A percentile compares a stretch with the other conserved stretches of the same genome.
These are phyloP conservation scores for Drosophila tanythrix DNA, from an alignment of 2,888 invertebrate species.

Conservation along the genomic window DNA sequence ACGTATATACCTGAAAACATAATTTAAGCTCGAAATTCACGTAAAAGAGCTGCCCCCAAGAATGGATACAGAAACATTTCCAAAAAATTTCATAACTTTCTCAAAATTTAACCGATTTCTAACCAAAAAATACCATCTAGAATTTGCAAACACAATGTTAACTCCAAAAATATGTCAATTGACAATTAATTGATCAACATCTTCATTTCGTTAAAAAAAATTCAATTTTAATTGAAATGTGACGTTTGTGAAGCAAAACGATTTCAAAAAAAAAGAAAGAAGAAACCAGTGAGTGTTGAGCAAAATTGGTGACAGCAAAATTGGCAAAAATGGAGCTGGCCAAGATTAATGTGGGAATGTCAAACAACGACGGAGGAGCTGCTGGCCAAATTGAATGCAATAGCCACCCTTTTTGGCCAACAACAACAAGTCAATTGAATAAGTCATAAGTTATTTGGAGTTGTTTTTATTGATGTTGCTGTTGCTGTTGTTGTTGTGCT, in stretches of 20 bases:
- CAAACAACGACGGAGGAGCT: slow-evolving; percentile 9
- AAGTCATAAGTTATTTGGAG: slow-evolving; percentile 62
- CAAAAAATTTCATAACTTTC: background rate
- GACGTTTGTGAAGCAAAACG: background rate
- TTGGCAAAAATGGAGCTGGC: slow-evolving; percentile 36
- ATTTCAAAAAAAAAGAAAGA: slow-evolving; percentile 1
- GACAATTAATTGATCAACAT: background rate
- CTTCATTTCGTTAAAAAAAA: background rate
- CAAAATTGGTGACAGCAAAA: slow-evolving; percentile 24
- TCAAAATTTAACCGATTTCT: background rate
- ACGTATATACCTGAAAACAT: background rate
- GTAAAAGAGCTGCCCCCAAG: no score
- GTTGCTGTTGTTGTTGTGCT: slow-evolving; percentile 23
- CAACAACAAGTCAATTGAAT: slow-evolving; percentile 57
- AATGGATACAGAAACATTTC: background rate
- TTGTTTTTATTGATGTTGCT: slow-evolving; percentile 24
- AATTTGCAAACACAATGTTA: background rate
- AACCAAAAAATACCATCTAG: background rate
- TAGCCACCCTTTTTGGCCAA: slow-evolving; percentile 52
- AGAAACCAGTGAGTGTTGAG: slow-evolving; percentile 6
- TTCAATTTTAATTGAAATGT: slow-evolving; percentile 7
- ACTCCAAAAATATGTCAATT: background rate
- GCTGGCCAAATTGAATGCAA: slow-evolving; percentile 31
- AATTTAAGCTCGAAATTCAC: background rate
- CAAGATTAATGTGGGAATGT: slow-evolving; percentile 70